Conservation (phyloP, 2,797 vertebrate species). For the Glossophaga mutica region DNA sequence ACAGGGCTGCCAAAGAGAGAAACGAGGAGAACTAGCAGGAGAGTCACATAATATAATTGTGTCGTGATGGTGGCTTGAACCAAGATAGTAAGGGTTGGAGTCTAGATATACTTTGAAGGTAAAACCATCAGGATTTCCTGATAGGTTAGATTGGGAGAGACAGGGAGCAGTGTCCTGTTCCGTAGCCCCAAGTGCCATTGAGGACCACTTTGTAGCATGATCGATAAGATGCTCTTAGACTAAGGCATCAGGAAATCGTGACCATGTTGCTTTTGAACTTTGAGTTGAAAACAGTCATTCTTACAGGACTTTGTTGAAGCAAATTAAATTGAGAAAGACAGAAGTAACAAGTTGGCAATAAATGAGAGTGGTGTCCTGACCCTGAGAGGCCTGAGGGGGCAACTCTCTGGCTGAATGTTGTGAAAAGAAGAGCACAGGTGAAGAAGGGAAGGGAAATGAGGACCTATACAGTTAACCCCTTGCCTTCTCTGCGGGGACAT, state of each 20-base stretch:
- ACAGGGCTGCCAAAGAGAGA: neutral
- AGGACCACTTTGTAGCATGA: neutral
- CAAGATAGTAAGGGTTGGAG: neutral
- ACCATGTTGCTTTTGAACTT: constrained; percentile 1
- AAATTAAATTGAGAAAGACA: neutral
- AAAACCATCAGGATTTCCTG: constrained; percentile 3
- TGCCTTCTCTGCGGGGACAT: neutral
- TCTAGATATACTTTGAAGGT: neutral
- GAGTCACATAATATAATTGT: neutral
- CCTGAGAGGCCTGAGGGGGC: neutral
- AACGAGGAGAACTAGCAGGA: neutral
- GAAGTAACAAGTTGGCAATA: constrained; percentile 6
- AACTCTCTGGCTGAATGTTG: neutral
- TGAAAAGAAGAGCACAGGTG: neutral
- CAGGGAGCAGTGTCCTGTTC: neutral
- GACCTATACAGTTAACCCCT: neutral
- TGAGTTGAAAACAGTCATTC: constrained; percentile 10
- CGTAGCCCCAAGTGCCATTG: neutral
- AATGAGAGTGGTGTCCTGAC: constrained; percentile 11
- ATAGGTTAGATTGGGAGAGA: neutral
- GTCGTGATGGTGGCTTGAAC: neutral
- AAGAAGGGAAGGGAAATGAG: neutral
- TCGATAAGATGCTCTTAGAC: neutral
- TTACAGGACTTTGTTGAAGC: constrained; percentile 5
- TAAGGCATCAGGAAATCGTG: neutral